Evolutionary conservation across 2,797 vertebrate genomes (phyloP).

Genomic region (Spheniscus humboldti): DNA sequence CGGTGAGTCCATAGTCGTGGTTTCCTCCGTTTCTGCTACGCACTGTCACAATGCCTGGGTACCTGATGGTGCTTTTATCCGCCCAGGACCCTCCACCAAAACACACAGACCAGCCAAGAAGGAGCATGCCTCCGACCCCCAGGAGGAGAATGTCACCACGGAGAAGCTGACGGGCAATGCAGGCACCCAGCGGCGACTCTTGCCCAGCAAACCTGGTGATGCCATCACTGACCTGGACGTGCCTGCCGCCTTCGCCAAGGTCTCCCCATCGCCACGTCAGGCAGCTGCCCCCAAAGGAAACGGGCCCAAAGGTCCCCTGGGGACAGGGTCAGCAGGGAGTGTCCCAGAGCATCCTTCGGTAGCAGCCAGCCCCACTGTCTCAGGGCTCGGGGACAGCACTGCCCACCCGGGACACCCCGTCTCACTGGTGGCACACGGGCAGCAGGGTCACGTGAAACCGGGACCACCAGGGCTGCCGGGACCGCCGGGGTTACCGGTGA

Average conservation of each 20-base stretch:
- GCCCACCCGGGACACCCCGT: background rate
- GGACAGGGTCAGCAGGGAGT: rapidly evolving
- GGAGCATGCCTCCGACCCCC: constrained; percentile 54
- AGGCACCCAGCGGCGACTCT: rapidly evolving
- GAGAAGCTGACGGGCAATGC: constrained; percentile 64
- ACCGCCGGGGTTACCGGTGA: constrained; percentile 77
- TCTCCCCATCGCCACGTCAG: rapidly evolving
- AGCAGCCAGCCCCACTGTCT: background rate
- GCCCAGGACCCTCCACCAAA: background rate
- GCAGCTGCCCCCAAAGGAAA: background rate
- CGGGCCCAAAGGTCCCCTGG: background rate
- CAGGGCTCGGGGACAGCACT: background rate
- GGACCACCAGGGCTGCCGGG: constrained; percentile 77
- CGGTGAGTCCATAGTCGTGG: background rate
- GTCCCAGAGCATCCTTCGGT: rapidly evolving
- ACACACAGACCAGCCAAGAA: constrained; percentile 57
- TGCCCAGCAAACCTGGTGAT: constrained; percentile 61
- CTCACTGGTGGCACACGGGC: constrained; percentile 35
- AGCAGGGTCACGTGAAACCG: constrained; percentile 53
- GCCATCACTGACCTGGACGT: constrained; percentile 54
- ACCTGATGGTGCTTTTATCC: background rate
- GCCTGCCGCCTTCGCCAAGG: background rate
- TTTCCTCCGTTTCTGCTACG: background rate
- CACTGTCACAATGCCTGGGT: background rate
- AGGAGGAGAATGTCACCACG: constrained; percentile 80